Evolutionary conservation across 1,140 invertebrate species (phyloP).

Genomic region (Muscidifurax raptorellus): DNA sequence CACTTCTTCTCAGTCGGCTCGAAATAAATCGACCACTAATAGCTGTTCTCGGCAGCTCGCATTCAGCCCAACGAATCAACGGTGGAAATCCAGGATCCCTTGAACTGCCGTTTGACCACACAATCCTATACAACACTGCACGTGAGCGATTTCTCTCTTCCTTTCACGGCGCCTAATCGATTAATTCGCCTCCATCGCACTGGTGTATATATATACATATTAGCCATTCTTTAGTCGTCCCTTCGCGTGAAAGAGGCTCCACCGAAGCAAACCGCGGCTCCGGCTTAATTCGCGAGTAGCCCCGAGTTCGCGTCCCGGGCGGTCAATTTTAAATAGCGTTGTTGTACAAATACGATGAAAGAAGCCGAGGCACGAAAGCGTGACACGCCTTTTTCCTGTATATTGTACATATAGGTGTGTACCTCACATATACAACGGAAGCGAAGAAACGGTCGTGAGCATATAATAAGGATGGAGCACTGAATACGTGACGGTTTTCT

Average conservation of each 20-base stretch:
- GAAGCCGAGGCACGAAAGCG: background rate
- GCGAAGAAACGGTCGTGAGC: no score
- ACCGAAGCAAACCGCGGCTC: background rate
- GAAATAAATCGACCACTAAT: background rate
- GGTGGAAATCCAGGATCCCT: background rate
- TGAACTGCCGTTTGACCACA: constrained; percentile 19
- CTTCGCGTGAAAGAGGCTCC: background rate
- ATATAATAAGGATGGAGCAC: no score
- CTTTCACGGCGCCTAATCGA: constrained; percentile 7
- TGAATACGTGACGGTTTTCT: background rate
- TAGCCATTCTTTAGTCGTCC: background rate
- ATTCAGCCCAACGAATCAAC: background rate
- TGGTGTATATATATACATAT: no score
- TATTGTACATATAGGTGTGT: no score
- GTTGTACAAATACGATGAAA: background rate
- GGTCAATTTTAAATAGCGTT: background rate
- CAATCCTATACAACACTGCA: background rate
- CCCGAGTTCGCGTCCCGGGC: background rate
- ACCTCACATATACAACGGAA: no score
- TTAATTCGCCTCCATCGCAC: background rate
- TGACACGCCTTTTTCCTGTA: no score
- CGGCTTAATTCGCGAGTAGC: background rate
- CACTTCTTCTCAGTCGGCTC: no score
- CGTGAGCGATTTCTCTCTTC: background rate
- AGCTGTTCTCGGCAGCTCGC: background rate